Percentiles rank a stretch among this genome's conserved stretches.
Evolutionary conservation across 1,140 invertebrate species (phyloP).

Genomic region (Papilio machaon): DNA sequence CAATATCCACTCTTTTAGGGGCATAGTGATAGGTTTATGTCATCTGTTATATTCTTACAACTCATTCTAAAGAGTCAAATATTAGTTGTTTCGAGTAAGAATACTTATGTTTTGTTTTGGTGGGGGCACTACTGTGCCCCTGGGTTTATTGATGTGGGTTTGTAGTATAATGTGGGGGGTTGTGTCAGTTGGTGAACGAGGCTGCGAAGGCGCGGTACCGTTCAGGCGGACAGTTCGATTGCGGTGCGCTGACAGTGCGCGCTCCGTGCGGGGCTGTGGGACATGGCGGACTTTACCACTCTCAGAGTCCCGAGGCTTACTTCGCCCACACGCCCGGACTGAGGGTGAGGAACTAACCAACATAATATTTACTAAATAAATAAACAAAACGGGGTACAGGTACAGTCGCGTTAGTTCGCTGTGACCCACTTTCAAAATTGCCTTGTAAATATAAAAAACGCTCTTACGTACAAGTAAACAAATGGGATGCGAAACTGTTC

Average conservation of each 20-base stretch:
- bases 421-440: too few species aligned
- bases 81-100: neutral
- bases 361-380: neutral
- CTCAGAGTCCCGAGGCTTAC: slow-evolving; percentile 98
- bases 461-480: too few species aligned
- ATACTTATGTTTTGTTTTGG: too few species aligned
- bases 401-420: too few species aligned
- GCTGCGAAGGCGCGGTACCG: slow-evolving; percentile 98
- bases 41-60: neutral
- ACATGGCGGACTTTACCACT: slow-evolving; percentile 98
- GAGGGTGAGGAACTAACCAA: slow-evolving; percentile 84
- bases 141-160: too few species aligned
- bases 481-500: too few species aligned
- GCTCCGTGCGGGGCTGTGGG: slow-evolving; percentile 93
- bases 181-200: slow-evolving; percentile 89
- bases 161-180: too few species aligned
- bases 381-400: too few species aligned
- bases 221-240: slow-evolving; percentile 94
- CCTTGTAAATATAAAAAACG: too few species aligned
- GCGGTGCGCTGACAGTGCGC: slow-evolving; percentile 95
- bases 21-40: neutral
- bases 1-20: neutral
- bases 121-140: too few species aligned
- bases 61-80: neutral
- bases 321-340: slow-evolving; percentile 98